Percentiles rank a stretch among this genome's conserved stretches.
Conservation (phyloP, 2,797 vertebrate species). For the Oreortyx pictus region DNA sequence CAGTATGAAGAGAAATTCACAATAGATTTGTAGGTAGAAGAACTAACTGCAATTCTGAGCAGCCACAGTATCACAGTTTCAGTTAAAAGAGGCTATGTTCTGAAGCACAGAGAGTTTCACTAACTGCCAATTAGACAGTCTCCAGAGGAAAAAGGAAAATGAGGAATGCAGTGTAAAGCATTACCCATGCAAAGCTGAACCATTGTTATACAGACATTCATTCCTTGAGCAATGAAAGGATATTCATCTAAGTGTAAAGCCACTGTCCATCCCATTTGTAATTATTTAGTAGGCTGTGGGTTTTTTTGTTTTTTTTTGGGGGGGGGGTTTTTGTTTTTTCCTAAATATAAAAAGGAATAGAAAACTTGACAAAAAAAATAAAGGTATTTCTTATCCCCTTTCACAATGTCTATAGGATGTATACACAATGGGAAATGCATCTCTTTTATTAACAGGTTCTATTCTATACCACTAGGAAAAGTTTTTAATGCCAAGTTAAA, state of each 20-base stretch:
- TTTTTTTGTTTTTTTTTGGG: no score
- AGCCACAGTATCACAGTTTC: neutral
- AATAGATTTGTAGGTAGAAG: neutral
- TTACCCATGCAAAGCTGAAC: neutral
- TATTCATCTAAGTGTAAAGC: neutral
- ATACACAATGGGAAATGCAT: neutral
- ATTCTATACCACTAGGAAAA: neutral
- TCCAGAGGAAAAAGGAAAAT: slow-evolving; percentile 26
- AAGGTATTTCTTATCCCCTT: neutral
- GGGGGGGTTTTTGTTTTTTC: neutral
- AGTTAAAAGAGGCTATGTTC: slow-evolving; percentile 11
- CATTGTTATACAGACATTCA: neutral
- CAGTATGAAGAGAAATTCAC: neutral
- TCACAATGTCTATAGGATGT: neutral
- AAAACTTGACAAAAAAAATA: neutral
- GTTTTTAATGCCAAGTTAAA: neutral
- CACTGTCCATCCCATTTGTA: neutral
- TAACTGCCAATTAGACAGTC: slow-evolving; percentile 26
- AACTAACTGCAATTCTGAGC: neutral
- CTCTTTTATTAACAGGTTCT: neutral
- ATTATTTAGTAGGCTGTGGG: neutral
- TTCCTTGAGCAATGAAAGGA: neutral
- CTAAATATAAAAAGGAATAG: neutral
- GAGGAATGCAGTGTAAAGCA: slow-evolving; percentile 5
- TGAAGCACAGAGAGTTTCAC: neutral